A percentile compares a stretch with the other conserved stretches of the same genome.
These are phyloP conservation scores for Agrotis clavis DNA, from an alignment of 2,888 invertebrate species.

Conservation along the genomic window DNA sequence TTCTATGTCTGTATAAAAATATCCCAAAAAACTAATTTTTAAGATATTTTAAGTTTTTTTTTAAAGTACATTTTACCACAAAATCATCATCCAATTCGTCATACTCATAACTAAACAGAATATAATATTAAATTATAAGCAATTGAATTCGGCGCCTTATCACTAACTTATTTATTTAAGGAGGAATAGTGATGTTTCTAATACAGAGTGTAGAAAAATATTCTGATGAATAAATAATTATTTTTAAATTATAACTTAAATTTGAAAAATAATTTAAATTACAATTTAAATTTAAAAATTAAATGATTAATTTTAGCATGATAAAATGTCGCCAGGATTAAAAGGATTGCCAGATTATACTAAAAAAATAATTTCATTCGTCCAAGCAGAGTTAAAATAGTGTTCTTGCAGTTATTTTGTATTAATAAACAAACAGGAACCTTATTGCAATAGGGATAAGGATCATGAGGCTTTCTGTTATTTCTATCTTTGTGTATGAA, in stretches of 20 bases:
- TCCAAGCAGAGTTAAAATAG: background rate
- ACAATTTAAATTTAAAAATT: no score
- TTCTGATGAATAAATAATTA: constrained; percentile 43
- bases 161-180: constrained; percentile 53
- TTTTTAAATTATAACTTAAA: no score
- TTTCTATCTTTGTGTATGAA: no score
- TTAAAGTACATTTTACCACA: constrained; percentile 2
- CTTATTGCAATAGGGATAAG: no score
- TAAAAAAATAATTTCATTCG: no score
- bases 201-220: constrained; percentile 70
- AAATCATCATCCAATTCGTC: constrained; percentile 37
- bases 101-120: constrained; percentile 28
- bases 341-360: constrained; percentile 50
- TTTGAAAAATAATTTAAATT: no score
- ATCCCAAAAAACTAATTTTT: no score
- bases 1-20: no score
- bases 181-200: constrained; percentile 45
- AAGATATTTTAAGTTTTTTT: background rate
- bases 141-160: constrained; percentile 61
- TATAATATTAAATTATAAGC: constrained; percentile 49
- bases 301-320: background rate
- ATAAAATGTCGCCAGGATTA: constrained; percentile 9
- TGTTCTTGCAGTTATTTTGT: background rate
- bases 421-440: no score
- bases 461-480: no score